Conservation (phyloP, 2,888 invertebrate genomes). For the Eristalinus aeneus region DNA sequence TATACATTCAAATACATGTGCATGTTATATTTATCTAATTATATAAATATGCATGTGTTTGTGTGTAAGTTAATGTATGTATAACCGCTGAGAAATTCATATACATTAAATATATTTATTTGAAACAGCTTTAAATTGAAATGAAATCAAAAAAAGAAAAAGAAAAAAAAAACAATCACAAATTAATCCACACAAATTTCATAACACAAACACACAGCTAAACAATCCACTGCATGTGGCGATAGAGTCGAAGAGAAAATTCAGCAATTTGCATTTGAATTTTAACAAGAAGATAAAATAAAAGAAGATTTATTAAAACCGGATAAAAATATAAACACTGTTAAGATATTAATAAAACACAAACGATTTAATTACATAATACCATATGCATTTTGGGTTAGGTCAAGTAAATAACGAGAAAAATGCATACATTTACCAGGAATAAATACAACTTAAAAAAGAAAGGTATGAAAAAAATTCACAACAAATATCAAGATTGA, state of each 20-base stretch:
- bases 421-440: slow-evolving; percentile 21
- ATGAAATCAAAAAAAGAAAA: background rate
- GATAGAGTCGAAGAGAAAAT: background rate
- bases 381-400: slow-evolving; percentile 31
- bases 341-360: slow-evolving; percentile 1
- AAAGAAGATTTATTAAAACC: background rate
- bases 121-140: slow-evolving; percentile 42
- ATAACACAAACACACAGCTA: background rate
- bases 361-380: background rate
- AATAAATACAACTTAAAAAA: background rate
- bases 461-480: no score
- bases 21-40: background rate
- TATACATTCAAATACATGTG: slow-evolving; percentile 1
- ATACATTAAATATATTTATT: slow-evolving; percentile 23
- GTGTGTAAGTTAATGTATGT: background rate
- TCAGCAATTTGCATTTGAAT: background rate
- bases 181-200: background rate
- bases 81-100: slow-evolving; percentile 16
- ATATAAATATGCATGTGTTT: background rate
- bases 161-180: background rate
- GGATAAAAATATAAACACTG: background rate
- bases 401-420: background rate
- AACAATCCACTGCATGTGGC: background rate
- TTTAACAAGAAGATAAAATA: background rate
- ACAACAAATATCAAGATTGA: slow-evolving; percentile 17